These are phyloP conservation scores for Leptobrachium ailaonicum DNA, from an alignment of 2,113 vertebrate species.

Conservation along the genomic window DNA sequence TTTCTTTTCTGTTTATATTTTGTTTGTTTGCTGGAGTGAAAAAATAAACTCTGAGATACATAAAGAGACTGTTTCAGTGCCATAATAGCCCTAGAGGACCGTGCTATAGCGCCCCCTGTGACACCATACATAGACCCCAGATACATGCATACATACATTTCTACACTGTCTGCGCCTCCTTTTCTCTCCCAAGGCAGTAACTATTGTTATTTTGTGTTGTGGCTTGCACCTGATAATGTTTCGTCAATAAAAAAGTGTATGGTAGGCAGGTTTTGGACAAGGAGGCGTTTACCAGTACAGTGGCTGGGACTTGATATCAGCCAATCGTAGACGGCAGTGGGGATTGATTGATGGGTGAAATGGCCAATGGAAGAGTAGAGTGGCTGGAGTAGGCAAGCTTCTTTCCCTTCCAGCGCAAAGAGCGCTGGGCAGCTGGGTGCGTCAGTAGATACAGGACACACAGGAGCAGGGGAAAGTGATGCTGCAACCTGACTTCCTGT, in stretches of 20 bases:
- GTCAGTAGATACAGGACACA: slow-evolving; percentile 51
- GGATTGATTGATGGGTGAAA: background rate
- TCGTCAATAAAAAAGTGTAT: background rate
- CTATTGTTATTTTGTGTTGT: background rate
- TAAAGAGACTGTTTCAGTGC: too few relatives aligned
- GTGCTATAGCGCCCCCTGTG: too few relatives aligned
- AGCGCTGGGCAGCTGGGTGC: slow-evolving; percentile 61
- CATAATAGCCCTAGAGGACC: too few relatives aligned
- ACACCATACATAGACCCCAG: too few relatives aligned
- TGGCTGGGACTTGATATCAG: background rate
- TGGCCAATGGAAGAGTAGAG: slow-evolving; percentile 17
- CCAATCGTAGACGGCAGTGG: slow-evolving; percentile 49
- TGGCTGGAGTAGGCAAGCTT: slow-evolving; percentile 1
- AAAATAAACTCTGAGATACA: too few relatives aligned
- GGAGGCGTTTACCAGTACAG: slow-evolving; percentile 24
- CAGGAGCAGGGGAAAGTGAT: slow-evolving; percentile 25
- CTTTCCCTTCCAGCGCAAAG: slow-evolving; percentile 42
- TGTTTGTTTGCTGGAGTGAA: too few relatives aligned
- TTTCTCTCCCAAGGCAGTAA: too few relatives aligned
- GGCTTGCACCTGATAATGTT: slow-evolving; percentile 20
- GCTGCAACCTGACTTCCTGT: slow-evolving; percentile 14
- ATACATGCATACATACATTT: too few relatives aligned
- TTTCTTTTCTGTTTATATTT: too few relatives aligned
- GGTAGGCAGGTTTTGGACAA: slow-evolving; percentile 19
- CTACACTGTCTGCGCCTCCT: too few relatives aligned